Conservation (phyloP, 1,140 invertebrate species). For the Lanistes nyassanus region DNA sequence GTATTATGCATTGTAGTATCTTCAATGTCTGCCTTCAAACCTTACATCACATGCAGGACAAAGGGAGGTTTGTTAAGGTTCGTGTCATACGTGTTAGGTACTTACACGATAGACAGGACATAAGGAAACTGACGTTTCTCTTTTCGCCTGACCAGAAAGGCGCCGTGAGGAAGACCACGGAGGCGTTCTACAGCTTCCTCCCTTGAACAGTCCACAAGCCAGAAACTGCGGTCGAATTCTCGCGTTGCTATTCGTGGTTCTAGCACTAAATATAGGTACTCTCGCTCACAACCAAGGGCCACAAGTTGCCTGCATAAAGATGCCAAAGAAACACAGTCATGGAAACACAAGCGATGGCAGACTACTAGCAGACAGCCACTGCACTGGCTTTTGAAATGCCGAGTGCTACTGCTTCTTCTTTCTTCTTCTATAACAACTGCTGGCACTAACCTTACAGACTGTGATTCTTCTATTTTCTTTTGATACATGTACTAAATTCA, state of each 20-base stretch:
- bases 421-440: neutral
- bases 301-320: neutral
- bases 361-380: neutral
- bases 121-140: constrained; percentile 12
- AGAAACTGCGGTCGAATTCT: constrained; percentile 13
- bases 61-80: neutral
- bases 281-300: constrained; percentile 11
- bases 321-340: neutral
- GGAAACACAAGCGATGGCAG: neutral
- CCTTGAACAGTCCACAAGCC: constrained; percentile 13
- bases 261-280: constrained; percentile 13
- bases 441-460: neutral
- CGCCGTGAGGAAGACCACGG: constrained; percentile 9
- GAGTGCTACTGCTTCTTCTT: neutral
- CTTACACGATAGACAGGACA: constrained; percentile 21
- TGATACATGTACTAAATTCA: too few relatives aligned
- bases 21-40: neutral
- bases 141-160: constrained; percentile 13
- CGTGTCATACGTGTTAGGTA: too few relatives aligned
- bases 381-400: neutral
- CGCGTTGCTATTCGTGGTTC: neutral
- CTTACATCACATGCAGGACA: neutral
- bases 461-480: neutral
- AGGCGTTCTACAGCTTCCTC: constrained; percentile 10
- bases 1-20: too few relatives aligned